Evolutionary conservation across 2,888 invertebrate genomes (phyloP).

Genomic region (Margaritifera margaritifera): DNA sequence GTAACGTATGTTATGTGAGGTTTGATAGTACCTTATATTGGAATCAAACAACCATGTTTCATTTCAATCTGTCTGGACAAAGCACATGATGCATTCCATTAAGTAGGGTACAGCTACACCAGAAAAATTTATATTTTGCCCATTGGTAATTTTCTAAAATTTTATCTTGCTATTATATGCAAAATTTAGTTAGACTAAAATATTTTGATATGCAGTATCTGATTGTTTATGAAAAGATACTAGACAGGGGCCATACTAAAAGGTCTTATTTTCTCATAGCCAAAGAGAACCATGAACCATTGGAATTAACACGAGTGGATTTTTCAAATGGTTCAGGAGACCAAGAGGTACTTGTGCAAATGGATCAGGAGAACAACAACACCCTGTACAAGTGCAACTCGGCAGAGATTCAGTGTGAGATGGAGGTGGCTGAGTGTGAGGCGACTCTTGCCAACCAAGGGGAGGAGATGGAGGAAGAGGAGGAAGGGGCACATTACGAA

Average conservation of each 20-base stretch:
- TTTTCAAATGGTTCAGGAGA: conserved; percentile 19
- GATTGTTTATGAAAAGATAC: no score
- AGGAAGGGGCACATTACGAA: conserved; percentile 73
- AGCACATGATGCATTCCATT: no score
- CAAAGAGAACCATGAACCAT: conserved; percentile 67
- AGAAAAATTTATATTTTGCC: no score
- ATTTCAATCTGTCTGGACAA: no score
- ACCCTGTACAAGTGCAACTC: conserved; percentile 23
- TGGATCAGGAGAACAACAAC: conserved; percentile 40
- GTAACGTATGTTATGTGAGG: no score
- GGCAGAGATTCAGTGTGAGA: conserved; percentile 10
- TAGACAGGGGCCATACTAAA: neutral
- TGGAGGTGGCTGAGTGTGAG: conserved; percentile 35
- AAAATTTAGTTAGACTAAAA: no score
- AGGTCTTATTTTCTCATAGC: conserved; percentile 40
- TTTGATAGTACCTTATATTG: no score
- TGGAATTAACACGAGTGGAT: conserved; percentile 25
- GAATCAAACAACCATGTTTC: no score
- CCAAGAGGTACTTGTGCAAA: conserved; percentile 22
- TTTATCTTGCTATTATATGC: no score
- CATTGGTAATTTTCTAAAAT: no score
- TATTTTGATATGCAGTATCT: no score
- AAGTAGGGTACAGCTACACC: no score
- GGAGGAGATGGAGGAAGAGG: conserved; percentile 55
- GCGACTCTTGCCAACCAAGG: conserved; percentile 28